Evolutionary conservation across 2,797 vertebrate species (phyloP).

Genomic region (Melanotaenia parkinsoni): DNA sequence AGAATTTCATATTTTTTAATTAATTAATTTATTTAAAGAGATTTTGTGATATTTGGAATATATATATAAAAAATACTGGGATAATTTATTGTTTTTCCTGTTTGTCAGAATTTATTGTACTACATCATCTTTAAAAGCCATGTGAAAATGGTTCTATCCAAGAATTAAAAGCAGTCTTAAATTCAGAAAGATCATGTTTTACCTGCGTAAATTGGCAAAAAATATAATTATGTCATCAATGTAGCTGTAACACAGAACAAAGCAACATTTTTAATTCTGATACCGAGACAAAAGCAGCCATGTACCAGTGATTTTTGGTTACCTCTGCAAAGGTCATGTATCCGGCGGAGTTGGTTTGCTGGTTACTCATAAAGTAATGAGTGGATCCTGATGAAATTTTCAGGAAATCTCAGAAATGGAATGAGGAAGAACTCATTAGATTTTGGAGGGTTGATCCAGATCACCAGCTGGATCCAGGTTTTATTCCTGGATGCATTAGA

Average conservation of each 20-base stretch:
- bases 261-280: not conserved
- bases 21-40: not conserved
- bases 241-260: not conserved
- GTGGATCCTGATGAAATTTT: too few species aligned
- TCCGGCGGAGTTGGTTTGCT: too few species aligned
- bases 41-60: not conserved
- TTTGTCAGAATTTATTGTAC: not conserved
- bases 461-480: too few species aligned
- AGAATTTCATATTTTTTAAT: not conserved
- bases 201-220: not conserved
- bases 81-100: not conserved
- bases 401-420: too few species aligned
- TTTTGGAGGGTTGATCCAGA: too few species aligned
- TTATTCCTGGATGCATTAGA: too few species aligned
- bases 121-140: too few species aligned
- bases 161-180: not conserved
- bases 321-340: too few species aligned
- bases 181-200: not conserved
- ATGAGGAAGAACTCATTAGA: too few species aligned
- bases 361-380: too few species aligned
- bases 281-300: not conserved
- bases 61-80: not conserved
- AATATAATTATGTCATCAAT: not conserved
- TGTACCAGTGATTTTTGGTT: too few species aligned
- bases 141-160: too few species aligned